A percentile compares a stretch with the other conserved stretches of the same genome.
phyloP scores from a whole-genome alignment of 2,113 vertebrate genomes.

The Microcebus tavaratra region DNA sequence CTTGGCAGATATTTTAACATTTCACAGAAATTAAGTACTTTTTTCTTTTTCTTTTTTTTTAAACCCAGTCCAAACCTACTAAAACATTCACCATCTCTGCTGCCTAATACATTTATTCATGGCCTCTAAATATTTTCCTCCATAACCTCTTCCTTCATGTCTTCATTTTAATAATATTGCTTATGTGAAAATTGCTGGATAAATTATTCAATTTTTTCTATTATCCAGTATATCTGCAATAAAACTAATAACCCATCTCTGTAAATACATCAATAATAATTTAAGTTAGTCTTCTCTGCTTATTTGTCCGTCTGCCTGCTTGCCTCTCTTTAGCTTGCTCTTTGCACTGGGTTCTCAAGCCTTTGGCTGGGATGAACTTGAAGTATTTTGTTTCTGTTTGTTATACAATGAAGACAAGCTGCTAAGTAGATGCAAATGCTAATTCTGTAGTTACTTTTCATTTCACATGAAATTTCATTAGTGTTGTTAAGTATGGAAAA shows the following conservation, averaged over 20 bases:
- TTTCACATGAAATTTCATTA: conserved; percentile 62
- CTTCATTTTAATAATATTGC: conserved; percentile 85
- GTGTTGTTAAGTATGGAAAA: conserved; percentile 48
- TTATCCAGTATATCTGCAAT: conserved; percentile 77
- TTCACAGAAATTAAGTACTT: conserved; percentile 75
- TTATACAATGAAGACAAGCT: background rate
- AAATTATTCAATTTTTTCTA: conserved; percentile 84
- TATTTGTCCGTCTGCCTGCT: conserved; percentile 49
- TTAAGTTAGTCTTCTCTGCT: conserved; percentile 13
- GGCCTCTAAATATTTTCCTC: conserved; percentile 78
- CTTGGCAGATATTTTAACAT: conserved; percentile 76
- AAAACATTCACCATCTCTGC: conserved; percentile 82
- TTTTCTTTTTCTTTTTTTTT: background rate
- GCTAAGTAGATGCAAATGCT: background rate
- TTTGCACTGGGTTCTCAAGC: background rate
- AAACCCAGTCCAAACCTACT: conserved; percentile 78
- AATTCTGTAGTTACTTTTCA: conserved; percentile 60
- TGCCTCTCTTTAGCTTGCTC: background rate
- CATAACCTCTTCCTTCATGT: conserved; percentile 81
- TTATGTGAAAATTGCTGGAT: conserved; percentile 84
- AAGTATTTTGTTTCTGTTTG: conserved; percentile 41
- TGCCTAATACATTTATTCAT: conserved; percentile 84
- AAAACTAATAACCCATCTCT: conserved; percentile 77
- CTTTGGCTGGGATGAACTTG: background rate
- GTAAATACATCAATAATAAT: conserved; percentile 77